Evolutionary conservation across 2,113 vertebrate species (phyloP).

Genomic region (Tragelaphus scriptus): DNA sequence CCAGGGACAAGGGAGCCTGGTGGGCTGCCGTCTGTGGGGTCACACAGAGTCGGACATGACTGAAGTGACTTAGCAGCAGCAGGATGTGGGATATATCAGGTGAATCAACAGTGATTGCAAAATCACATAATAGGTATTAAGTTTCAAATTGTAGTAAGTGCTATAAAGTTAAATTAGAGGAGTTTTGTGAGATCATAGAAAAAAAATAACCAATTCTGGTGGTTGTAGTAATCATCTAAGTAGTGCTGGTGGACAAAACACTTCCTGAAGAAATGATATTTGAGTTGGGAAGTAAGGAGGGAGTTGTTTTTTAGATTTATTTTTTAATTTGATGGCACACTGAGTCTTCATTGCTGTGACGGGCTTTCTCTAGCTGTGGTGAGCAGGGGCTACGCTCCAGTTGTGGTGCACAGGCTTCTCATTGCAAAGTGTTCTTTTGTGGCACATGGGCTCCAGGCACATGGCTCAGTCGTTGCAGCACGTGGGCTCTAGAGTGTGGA

Average conservation of each 20-base stretch:
- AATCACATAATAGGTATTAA: not conserved
- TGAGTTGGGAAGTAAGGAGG: not conserved
- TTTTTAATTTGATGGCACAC: not conserved
- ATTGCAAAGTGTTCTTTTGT: not conserved
- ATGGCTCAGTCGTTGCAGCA: not conserved
- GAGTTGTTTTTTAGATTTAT: not conserved
- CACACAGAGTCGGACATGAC: no score
- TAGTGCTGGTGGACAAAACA: not conserved
- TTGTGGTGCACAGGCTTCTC: not conserved
- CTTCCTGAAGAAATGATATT: not conserved
- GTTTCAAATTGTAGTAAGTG: not conserved
- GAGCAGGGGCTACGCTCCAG: not conserved
- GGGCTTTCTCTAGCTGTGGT: not conserved
- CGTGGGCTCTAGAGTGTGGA: not conserved
- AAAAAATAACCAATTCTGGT: not conserved
- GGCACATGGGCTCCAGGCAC: rapidly evolving
- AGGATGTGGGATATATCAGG: not conserved
- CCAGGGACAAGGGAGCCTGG: no score
- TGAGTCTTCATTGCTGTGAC: not conserved
- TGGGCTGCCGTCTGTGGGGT: no score
- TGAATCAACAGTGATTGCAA: not conserved
- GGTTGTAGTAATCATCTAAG: not conserved
- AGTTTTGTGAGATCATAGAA: not conserved
- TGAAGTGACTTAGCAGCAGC: no score
- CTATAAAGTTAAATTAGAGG: not conserved